Evolutionary conservation across 1,140 invertebrate genomes (phyloP).

Genomic region (Octopus sinensis): DNA sequence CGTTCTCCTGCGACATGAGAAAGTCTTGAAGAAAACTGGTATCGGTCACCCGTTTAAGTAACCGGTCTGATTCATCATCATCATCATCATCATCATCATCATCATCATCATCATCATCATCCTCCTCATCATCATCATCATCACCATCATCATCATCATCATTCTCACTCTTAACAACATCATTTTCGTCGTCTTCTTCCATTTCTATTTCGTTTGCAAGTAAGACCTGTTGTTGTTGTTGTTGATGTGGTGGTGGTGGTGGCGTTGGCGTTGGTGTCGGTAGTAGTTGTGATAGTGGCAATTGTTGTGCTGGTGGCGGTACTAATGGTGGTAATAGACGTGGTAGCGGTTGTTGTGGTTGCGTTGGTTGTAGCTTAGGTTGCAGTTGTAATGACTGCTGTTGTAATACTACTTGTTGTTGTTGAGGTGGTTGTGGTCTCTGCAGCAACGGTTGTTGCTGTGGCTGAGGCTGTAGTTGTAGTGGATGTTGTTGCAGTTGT

Average conservation of each 20-base stretch:
- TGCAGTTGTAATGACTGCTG: not conserved
- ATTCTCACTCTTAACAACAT: too few species aligned
- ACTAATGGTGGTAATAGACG: not conserved
- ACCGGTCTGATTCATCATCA: too few species aligned
- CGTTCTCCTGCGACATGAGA: too few species aligned
- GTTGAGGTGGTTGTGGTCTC: conserved; percentile 13
- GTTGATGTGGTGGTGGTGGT: not conserved
- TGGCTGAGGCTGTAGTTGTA: conserved; percentile 3
- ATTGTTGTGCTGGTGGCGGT: not conserved
- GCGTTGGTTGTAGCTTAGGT: not conserved
- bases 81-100: too few species aligned
- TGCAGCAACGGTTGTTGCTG: conserved; percentile 4
- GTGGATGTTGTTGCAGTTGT: not conserved
- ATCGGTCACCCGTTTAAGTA: too few species aligned
- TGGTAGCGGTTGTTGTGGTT: not conserved
- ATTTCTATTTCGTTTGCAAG: too few species aligned
- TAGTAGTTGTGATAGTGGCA: conserved; percentile 5
- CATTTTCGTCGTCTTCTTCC: too few species aligned
- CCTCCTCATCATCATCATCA: too few species aligned
- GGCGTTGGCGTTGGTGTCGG: conserved; percentile 7
- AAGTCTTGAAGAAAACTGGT: too few species aligned
- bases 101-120: too few species aligned
- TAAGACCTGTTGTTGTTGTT: too few species aligned
- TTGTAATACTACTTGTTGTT: not conserved
- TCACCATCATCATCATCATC: too few species aligned